Conservation (phyloP, 2,888 invertebrate species). For the Eupithecia subumbrata region DNA sequence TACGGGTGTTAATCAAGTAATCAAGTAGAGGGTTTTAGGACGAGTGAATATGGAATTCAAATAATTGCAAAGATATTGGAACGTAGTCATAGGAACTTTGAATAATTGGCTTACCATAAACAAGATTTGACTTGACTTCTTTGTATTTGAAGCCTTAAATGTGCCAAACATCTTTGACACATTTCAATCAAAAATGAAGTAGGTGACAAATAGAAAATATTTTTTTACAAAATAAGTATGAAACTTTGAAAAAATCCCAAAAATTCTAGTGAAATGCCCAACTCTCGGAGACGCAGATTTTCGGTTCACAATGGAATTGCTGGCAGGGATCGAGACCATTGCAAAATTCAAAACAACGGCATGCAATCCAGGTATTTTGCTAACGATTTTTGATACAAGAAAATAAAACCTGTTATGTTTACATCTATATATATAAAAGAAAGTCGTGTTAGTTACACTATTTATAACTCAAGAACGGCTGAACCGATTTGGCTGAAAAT, state of each 20-base stretch:
- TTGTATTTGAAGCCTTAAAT: neutral
- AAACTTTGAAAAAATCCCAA: conserved; percentile 43
- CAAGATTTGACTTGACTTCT: neutral
- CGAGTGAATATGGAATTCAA: neutral
- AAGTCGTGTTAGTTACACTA: too few relatives aligned
- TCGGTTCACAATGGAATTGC: conserved; percentile 68
- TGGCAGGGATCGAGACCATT: conserved; percentile 44
- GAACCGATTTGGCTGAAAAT: too few relatives aligned
- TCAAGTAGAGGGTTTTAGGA: neutral
- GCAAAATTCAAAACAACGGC: conserved; percentile 56
- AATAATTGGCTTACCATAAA: neutral
- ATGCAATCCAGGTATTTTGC: conserved; percentile 59
- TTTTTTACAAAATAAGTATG: conserved; percentile 27
- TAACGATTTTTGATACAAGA: neutral
- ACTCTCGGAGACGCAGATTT: conserved; percentile 71
- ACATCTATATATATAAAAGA: too few relatives aligned
- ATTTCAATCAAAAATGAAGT: conserved; percentile 32
- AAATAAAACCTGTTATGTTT: neutral
- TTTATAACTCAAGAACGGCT: too few relatives aligned
- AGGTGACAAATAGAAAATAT: conserved; percentile 12
- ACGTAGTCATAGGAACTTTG: too few relatives aligned
- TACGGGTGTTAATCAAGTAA: too few relatives aligned
- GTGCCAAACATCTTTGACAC: conserved; percentile 13
- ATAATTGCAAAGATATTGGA: too few relatives aligned
- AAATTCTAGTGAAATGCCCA: conserved; percentile 69